These are phyloP conservation scores for Orthosia cruda DNA, from an alignment of 2,888 invertebrate genomes.

Conservation along the genomic window DNA sequence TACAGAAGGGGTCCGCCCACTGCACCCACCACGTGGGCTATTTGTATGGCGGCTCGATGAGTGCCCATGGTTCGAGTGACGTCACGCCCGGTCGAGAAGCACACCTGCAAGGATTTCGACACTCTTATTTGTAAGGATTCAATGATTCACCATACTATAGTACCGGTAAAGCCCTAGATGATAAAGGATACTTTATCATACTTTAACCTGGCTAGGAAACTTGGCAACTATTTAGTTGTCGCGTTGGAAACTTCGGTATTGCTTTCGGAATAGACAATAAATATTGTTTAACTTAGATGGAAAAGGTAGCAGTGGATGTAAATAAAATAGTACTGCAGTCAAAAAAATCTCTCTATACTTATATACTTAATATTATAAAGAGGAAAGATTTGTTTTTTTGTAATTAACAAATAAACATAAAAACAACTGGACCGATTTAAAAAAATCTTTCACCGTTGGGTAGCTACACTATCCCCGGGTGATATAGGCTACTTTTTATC, in stretches of 20 bases:
- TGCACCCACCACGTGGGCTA: constrained; percentile 92
- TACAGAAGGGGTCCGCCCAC: constrained; percentile 95
- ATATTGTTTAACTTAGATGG: neutral
- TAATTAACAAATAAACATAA: no score
- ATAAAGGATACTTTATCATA: constrained; percentile 29
- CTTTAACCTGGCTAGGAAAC: constrained; percentile 12
- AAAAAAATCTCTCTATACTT: no score
- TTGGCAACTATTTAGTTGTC: neutral
- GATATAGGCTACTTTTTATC: no score
- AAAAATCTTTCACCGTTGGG: no score
- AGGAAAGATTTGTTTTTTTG: no score
- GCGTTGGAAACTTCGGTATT: neutral
- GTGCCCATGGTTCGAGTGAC: constrained; percentile 93
- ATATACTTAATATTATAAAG: no score
- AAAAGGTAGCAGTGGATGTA: neutral
- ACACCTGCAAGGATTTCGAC: constrained; percentile 80
- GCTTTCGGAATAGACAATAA: neutral
- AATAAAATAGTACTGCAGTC: neutral
- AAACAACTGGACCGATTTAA: no score
- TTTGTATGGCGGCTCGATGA: constrained; percentile 88
- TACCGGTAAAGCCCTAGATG: constrained; percentile 14
- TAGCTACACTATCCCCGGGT: no score
- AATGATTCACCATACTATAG: constrained; percentile 17
- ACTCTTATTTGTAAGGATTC: constrained; percentile 40
- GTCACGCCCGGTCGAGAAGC: constrained; percentile 87